A percentile compares a stretch with the other conserved stretches of the same genome.
phyloP scores from a whole-genome alignment of 92 coral and sea anemone genomes.

The Bergia sp. region DNA sequence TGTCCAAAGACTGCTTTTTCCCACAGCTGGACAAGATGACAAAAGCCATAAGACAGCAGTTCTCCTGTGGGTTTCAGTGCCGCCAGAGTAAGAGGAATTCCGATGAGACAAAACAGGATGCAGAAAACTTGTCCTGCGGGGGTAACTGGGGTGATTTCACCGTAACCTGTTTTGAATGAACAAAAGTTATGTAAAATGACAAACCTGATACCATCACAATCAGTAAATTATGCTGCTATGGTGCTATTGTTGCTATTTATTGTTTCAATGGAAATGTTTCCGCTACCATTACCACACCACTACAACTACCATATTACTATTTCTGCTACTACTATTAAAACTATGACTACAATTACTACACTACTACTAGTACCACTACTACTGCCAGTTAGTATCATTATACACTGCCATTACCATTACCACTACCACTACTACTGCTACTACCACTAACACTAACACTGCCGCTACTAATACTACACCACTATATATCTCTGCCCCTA shows the following conservation, averaged over 20 bases:
- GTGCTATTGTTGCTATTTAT: not conserved
- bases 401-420: not conserved
- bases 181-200: not conserved
- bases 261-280: too few species aligned
- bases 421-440: not conserved
- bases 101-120: constrained; percentile 54
- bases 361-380: not conserved
- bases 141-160: constrained; percentile 60
- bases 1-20: constrained; percentile 8
- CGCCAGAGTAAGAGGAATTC: constrained; percentile 64
- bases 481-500: not conserved
- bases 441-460: too few species aligned
- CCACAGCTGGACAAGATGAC: constrained; percentile 20
- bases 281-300: not conserved
- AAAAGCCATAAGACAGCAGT: constrained; percentile 39
- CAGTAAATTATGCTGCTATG: too few species aligned
- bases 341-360: not conserved
- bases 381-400: not conserved
- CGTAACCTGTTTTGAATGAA: constrained; percentile 46
- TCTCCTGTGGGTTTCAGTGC: constrained; percentile 66
- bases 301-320: not conserved
- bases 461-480: not conserved
- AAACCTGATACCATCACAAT: too few species aligned
- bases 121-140: constrained; percentile 55
- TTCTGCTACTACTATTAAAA: not conserved